Conservation (phyloP, 2,888 invertebrate species). For the Leptinotarsa rubiginosa region DNA sequence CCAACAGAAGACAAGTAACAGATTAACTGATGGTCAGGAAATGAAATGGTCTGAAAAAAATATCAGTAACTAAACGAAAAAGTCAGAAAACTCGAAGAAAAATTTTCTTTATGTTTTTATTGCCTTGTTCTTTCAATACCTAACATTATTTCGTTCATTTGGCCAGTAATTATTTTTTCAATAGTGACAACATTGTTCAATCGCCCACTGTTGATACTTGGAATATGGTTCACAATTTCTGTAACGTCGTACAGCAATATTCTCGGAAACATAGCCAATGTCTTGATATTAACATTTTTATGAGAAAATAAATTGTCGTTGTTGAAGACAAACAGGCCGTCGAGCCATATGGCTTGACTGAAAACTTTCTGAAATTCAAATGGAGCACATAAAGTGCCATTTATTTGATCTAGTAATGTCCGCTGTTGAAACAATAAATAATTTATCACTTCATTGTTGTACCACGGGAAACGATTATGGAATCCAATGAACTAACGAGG, state of each 20-base stretch:
- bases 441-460: slow-evolving; percentile 19
- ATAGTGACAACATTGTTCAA: neutral
- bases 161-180: too few relatives aligned
- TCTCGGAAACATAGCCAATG: slow-evolving; percentile 1
- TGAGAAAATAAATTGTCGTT: slow-evolving; percentile 31
- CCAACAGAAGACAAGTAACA: neutral
- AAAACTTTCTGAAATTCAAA: slow-evolving; percentile 36
- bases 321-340: slow-evolving; percentile 19
- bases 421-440: slow-evolving; percentile 16
- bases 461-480: slow-evolving; percentile 4
- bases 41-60: too few relatives aligned
- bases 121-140: too few relatives aligned
- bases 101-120: too few relatives aligned
- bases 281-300: slow-evolving; percentile 36
- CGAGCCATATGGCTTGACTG: slow-evolving; percentile 28
- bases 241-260: neutral
- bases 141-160: neutral
- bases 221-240: neutral
- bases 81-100: too few relatives aligned
- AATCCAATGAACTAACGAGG: slow-evolving; percentile 8
- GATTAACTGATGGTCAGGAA: neutral
- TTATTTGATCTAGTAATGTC: slow-evolving; percentile 22
- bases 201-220: neutral
- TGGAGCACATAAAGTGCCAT: slow-evolving; percentile 23
- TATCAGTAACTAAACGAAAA: too few relatives aligned